phyloP scores from a whole-genome alignment of 1,140 invertebrate genomes.

The Nephila pilipes region DNA sequence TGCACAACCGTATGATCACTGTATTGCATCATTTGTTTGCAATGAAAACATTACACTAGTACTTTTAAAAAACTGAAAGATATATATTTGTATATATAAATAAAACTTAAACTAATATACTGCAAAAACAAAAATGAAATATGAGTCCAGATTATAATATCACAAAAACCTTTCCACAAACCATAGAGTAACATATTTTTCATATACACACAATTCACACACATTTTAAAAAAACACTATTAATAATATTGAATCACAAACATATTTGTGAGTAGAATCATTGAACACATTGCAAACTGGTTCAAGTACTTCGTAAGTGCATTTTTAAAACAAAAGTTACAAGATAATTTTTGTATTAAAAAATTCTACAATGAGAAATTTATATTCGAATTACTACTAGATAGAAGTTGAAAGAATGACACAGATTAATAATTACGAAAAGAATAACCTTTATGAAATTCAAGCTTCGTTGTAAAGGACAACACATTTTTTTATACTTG shows the following conservation, averaged over 20 bases:
- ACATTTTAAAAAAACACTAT: not conserved
- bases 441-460: too few relatives aligned
- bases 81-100: not conserved
- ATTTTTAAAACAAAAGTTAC: too few relatives aligned
- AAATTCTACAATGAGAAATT: too few relatives aligned
- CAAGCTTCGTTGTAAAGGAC: too few relatives aligned
- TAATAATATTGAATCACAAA: constrained; percentile 6
- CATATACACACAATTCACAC: not conserved
- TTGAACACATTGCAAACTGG: not conserved
- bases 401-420: too few relatives aligned
- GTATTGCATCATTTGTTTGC: not conserved
- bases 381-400: too few relatives aligned
- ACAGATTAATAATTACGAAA: too few relatives aligned
- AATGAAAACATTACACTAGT: not conserved
- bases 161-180: constrained; percentile 17
- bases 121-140: not conserved
- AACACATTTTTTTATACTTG: not conserved
- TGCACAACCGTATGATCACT: too few relatives aligned
- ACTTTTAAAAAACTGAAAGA: not conserved
- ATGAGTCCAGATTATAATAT: constrained; percentile 18
- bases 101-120: not conserved
- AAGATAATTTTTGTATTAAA: too few relatives aligned
- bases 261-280: not conserved
- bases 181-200: not conserved
- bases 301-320: too few relatives aligned